Evolutionary conservation across 2,113 vertebrate genomes (phyloP), one percentile per base, ranked within the genome.

Genomic region (Pangasianodon hypophthalmus): DNA sequence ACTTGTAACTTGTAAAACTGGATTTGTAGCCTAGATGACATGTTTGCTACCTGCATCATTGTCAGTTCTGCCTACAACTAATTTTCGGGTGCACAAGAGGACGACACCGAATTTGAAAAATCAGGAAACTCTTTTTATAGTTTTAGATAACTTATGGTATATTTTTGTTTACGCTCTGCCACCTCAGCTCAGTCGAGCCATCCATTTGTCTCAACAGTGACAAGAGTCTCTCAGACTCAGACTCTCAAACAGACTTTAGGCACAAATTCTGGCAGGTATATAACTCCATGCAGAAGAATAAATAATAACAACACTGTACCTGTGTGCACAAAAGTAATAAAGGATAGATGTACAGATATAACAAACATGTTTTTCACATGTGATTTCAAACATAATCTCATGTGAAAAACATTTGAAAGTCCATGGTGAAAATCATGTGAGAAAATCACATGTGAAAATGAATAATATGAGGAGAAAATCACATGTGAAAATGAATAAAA

Each of bases 1-100:
- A 81, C 79, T 81, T 81, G 79, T 54, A 54, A 81, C 79, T 81
- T 50, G 50, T 50, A n/a, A n/a, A 81, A 54, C 79, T n/a, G 48
- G 79, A 81, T 52, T 54, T 54, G 79, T 54, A 52, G 75, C 14
- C 16, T 52, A 81, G 14, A 52, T 50, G 26, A 81, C 75, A 71
- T 81, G 50, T 52, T 32, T 54, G 79, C 48, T 75, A 54, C 48
- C 48, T 52, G 10, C 79, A 54, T 81, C 14, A 81, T 6, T 16
- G 10, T 50, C 77, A 80, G 13, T 13, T 2, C 37, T 37, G 37
- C 46, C 13, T n/a, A 52, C 79, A 81, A 26, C 37, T 1, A 6
- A 7, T 75, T 9, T 75, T 75, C 8, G 71, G 7, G 7, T 41
- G 41, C 19, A 44, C 41, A 32, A 71, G 67, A 6, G n/a, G n/a